These are phyloP conservation scores for Drosophila hydei DNA, from an alignment of 1,140 invertebrate genomes.

Conservation along the genomic window DNA sequence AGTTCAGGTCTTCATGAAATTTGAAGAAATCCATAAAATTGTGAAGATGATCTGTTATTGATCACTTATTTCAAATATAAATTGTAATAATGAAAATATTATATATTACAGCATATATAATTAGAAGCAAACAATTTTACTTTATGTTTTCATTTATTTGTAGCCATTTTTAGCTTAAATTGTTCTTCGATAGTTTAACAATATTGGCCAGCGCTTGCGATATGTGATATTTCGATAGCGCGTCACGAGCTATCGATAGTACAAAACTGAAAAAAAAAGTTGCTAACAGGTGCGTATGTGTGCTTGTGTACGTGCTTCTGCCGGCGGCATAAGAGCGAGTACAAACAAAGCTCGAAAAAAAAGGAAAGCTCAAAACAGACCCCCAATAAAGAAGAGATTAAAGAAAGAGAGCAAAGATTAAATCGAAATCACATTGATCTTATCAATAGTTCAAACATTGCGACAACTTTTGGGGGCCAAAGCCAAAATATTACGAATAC, in stretches of 20 bases:
- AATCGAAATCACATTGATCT: conserved; percentile 19
- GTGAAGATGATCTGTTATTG: too few species aligned
- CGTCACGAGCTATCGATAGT: conserved; percentile 18
- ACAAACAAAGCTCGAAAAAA: conserved; percentile 21
- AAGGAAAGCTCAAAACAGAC: conserved; percentile 1
- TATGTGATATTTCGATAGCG: conserved; percentile 4
- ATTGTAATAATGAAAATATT: too few species aligned
- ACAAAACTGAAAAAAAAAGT: background rate
- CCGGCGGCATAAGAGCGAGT: background rate
- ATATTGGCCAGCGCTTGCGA: background rate
- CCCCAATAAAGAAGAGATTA: conserved; percentile 15
- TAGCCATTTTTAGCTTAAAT: background rate
- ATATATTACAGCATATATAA: too few species aligned
- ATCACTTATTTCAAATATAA: too few species aligned
- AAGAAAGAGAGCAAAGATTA: conserved; percentile 12
- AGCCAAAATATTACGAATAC: conserved; percentile 2
- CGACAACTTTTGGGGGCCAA: conserved; percentile 22
- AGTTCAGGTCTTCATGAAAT: too few species aligned
- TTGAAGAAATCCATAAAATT: too few species aligned
- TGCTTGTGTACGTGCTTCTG: background rate
- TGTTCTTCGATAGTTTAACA: background rate
- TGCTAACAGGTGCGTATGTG: background rate
- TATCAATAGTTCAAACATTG: conserved; percentile 31
- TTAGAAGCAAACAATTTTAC: background rate
- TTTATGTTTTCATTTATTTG: background rate